phyloP scores from a whole-genome alignment of 2,888 invertebrate species.

The Brachyptera putata region DNA sequence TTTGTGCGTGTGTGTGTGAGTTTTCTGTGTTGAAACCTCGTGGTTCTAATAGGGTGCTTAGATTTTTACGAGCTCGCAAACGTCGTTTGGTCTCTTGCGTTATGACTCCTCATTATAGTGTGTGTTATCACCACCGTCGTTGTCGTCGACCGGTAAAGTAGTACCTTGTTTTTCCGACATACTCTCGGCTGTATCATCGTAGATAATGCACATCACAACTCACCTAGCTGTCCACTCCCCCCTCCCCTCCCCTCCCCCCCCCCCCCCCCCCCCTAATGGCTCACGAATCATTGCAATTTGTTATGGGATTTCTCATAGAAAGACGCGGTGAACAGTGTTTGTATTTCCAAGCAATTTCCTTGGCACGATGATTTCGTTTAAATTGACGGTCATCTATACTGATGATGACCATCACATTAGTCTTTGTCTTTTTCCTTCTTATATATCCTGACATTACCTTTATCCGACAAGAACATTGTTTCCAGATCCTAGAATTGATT shows the following conservation, averaged over 20 bases:
- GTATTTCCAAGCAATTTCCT: conserved; percentile 20
- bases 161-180: too few species aligned
- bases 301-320: not conserved
- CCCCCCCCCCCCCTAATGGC: not conserved
- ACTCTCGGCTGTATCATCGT: not conserved
- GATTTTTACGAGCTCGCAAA: conserved; percentile 3
- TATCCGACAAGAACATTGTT: not conserved
- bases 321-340: not conserved
- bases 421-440: not conserved
- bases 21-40: too few species aligned
- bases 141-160: too few species aligned
- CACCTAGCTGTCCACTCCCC: not conserved
- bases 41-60: conserved; percentile 14
- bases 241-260: not conserved
- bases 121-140: not conserved
- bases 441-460: not conserved
- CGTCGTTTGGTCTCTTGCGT: not conserved
- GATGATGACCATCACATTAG: conserved; percentile 1
- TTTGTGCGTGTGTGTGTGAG: not conserved
- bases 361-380: not conserved
- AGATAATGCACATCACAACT: not conserved
- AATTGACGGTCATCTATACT: not conserved
- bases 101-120: conserved; percentile 4
- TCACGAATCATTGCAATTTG: conserved; percentile 1
- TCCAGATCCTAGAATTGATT: not conserved